A percentile compares a stretch with the other conserved stretches of the same genome.
Conservation (phyloP, 2,797 vertebrate species). For the Pangasius mekongensis region DNA sequence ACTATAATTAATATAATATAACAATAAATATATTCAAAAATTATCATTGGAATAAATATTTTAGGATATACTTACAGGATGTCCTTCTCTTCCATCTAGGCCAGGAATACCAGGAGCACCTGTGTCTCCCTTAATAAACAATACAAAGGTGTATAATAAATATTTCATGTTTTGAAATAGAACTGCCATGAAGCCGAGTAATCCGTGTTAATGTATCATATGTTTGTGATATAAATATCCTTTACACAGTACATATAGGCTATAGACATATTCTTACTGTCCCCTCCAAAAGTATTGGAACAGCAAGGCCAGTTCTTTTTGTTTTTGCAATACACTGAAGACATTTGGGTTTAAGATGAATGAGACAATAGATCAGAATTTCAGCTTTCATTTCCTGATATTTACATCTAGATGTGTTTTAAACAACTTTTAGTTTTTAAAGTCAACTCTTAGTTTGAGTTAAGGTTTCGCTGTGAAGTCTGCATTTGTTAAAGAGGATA, state of each 20-base stretch:
- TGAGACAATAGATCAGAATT: neutral
- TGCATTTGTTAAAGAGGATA: neutral
- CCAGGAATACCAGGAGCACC: slow-evolving; percentile 85
- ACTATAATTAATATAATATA: no score
- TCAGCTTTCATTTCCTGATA: neutral
- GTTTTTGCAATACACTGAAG: neutral
- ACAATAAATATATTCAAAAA: neutral
- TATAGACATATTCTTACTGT: neutral
- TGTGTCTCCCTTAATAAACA: slow-evolving; percentile 82
- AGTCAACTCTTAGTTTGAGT: neutral
- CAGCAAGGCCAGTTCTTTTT: neutral
- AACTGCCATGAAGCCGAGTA: neutral
- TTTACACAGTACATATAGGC: neutral
- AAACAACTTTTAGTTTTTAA: neutral
- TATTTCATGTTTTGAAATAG: neutral
- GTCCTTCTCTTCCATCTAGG: slow-evolving; percentile 84
- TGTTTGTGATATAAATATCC: slow-evolving; percentile 30
- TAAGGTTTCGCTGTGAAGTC: neutral
- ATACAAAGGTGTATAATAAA: slow-evolving; percentile 11
- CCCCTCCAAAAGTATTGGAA: neutral
- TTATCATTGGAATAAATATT: neutral
- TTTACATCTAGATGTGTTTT: neutral
- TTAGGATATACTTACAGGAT: slow-evolving; percentile 81
- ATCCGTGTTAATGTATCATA: neutral
- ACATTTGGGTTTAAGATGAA: neutral